A percentile compares a stretch with the other conserved stretches of the same genome.
These are phyloP conservation scores for Chloropsis cyanopogon DNA, from an alignment of 2,113 vertebrate genomes.

Conservation along the genomic window DNA sequence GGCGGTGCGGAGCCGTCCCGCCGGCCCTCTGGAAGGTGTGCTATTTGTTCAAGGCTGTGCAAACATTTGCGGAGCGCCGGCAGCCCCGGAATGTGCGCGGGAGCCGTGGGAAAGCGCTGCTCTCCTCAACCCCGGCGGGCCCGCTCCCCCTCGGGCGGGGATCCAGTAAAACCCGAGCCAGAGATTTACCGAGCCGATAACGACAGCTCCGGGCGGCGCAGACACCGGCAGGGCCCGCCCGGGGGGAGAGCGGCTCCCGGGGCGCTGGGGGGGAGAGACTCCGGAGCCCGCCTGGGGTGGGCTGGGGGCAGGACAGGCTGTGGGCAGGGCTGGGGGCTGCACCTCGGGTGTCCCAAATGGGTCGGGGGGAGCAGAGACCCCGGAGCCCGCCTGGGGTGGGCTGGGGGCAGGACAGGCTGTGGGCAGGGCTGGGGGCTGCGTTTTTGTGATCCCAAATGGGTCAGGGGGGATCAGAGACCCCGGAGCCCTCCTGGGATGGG, in stretches of 20 bases:
- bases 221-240: slow-evolving; percentile 45
- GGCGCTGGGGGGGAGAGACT: background rate
- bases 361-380: too few relatives aligned
- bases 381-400: too few relatives aligned
- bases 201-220: slow-evolving; percentile 84
- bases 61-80: slow-evolving; percentile 94
- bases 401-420: too few relatives aligned
- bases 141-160: slow-evolving; percentile 82
- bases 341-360: background rate
- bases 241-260: slow-evolving; percentile 25
- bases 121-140: slow-evolving; percentile 88
- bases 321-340: too few relatives aligned
- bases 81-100: slow-evolving; percentile 89
- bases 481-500: too few relatives aligned
- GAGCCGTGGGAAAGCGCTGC: slow-evolving; percentile 90
- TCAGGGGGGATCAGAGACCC: too few relatives aligned
- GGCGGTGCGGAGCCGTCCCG: slow-evolving; percentile 45
- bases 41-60: slow-evolving; percentile 96
- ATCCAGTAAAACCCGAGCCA: slow-evolving; percentile 90
- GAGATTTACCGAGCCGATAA: slow-evolving; percentile 90
- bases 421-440: too few relatives aligned
- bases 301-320: background rate
- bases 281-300: background rate
- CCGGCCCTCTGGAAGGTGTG: slow-evolving; percentile 94
- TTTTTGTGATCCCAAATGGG: too few relatives aligned